A percentile compares a stretch with the other conserved stretches of the same genome.
These are phyloP conservation scores for Prochilodus magdalenae DNA, from an alignment of 2,113 vertebrate genomes.

Conservation along the genomic window DNA sequence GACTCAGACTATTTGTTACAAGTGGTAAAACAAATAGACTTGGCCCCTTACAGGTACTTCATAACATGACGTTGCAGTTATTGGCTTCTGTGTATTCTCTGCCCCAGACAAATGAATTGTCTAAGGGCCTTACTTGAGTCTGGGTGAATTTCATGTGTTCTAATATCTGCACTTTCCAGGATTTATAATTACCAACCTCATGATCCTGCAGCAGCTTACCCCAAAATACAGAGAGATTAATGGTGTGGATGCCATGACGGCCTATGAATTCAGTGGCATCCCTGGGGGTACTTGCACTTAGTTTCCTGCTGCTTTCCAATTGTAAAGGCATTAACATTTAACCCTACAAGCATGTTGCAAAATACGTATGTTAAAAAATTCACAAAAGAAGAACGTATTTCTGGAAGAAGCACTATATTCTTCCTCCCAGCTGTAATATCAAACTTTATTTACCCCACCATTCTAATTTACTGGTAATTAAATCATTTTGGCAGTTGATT, in stretches of 20 bases:
- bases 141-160: neutral
- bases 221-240: neutral
- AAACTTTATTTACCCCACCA: conserved; percentile 12
- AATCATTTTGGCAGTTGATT: conserved; percentile 18
- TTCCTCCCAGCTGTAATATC: neutral
- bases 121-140: neutral
- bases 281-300: neutral
- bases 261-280: neutral
- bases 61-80: neutral
- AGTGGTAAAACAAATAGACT: neutral
- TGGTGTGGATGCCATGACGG: neutral
- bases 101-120: neutral
- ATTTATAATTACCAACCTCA: conserved; percentile 6
- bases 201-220: neutral
- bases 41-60: neutral
- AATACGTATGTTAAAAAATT: neutral
- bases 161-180: neutral
- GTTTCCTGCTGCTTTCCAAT: neutral
- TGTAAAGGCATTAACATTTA: neutral
- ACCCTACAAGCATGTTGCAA: neutral
- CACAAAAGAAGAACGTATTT: neutral
- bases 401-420: neutral
- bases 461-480: neutral
- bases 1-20: neutral
- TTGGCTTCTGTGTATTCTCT: neutral